Evolutionary conservation across 2,113 vertebrate genomes (phyloP), one percentile per base, ranked within the genome.

Genomic region (Alosa alosa): DNA sequence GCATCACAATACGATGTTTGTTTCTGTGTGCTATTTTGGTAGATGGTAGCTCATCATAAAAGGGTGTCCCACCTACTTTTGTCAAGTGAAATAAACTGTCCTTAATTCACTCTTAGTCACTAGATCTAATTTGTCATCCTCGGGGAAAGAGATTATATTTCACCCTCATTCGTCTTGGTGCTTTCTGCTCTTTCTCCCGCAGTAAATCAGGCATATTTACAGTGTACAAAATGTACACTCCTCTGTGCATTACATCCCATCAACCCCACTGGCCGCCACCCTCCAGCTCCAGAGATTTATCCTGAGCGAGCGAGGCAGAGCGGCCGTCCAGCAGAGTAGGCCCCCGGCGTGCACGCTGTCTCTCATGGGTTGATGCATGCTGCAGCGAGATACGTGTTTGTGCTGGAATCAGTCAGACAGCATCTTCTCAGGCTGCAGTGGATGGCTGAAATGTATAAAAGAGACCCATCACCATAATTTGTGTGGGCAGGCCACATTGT

Each of bases 401-500:
- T 6, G 57, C 57, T 7, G 22, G 57, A 8, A 64, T 64, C 57
- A 64, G 5, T 64, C 57, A n/a, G 52, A 25, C 25, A 72, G 64
- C 25, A 72, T 72, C 64, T 31, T 11, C n/a, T 31, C 4, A 10
- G 10, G 10, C n/a, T 1, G 25, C 11, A 15, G 64, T 36, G 25
- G 31, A 72, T 2, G 64, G n/a, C 64, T 72, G 64, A 72, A 31
- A 72, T 72, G 31, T 36, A 31, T 25, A 72, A 55, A 17, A 31
- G 64, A 72, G 64, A 72, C 64, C 60, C 8, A 36, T 72, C 64
- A 72, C 64, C 64, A 72, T 72, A 31, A 72, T 31, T 72, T 72
- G n/a, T 72, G 64, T 72, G 64, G 64, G 64, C 64, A 31, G 64
- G 64, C 64, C 64, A 36, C 64, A 72, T 72, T 31, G 64, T 72